Conservation (phyloP, 92 coral and sea anemone species). For the Meandrina meandrites region DNA sequence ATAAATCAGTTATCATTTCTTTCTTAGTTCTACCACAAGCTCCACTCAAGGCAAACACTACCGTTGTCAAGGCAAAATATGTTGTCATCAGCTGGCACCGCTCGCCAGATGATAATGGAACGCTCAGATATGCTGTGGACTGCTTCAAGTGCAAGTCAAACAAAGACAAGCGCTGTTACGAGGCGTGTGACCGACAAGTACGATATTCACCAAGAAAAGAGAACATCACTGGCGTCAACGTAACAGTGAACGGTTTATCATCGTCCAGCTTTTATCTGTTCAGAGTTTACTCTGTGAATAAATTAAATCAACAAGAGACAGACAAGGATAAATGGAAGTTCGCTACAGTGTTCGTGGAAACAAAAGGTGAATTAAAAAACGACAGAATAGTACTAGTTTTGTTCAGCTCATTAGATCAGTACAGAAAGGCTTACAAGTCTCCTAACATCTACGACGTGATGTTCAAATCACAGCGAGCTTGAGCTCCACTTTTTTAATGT, state of each 20-base stretch:
- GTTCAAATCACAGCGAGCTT: too few species aligned
- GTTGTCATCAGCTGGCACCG: slow-evolving; percentile 6
- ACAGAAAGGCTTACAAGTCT: too few species aligned
- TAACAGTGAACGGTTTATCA: slow-evolving; percentile 57
- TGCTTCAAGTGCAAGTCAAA: slow-evolving; percentile 59
- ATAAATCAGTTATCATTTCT: neutral
- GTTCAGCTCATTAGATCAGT: too few species aligned
- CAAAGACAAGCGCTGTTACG: slow-evolving; percentile 51
- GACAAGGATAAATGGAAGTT: slow-evolving; percentile 51
- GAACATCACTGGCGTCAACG: slow-evolving; percentile 39
- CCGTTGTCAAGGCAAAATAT: neutral
- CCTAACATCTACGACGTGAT: too few species aligned
- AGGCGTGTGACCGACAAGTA: slow-evolving; percentile 44
- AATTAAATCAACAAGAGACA: slow-evolving; percentile 39
- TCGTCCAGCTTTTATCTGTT: slow-evolving; percentile 54
- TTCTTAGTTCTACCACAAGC: neutral
- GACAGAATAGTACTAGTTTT: too few species aligned
- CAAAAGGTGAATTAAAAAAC: neutral
- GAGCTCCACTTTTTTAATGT: too few species aligned
- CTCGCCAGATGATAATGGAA: neutral
- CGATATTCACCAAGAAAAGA: slow-evolving; percentile 47
- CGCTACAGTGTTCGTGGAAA: slow-evolving; percentile 48
- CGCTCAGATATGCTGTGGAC: slow-evolving; percentile 48
- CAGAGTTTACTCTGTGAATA: slow-evolving; percentile 64
- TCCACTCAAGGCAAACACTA: neutral